Evolutionary conservation across 2,113 vertebrate species (phyloP).

Genomic region (Stigmatopora argus): DNA sequence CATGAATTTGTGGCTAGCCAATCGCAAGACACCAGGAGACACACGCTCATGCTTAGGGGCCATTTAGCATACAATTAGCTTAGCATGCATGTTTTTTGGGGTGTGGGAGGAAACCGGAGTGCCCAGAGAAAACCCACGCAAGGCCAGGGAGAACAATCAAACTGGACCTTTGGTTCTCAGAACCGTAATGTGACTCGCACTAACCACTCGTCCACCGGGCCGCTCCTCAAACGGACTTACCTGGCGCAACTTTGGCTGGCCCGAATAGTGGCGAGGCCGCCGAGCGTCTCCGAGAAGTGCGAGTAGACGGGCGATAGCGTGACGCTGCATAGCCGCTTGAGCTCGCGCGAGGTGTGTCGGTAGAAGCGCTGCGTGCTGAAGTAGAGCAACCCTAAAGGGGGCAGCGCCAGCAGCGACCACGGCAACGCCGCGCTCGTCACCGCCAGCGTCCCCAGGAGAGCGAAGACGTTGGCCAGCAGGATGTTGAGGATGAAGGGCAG

Average conservation of each 20-base stretch:
- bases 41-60: no score
- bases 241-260: constrained; percentile 75
- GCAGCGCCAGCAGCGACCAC: constrained; percentile 79
- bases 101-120: no score
- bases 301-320: constrained; percentile 91
- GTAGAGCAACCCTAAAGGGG: constrained; percentile 78
- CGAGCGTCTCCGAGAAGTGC: constrained; percentile 91
- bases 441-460: constrained; percentile 81
- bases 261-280: constrained; percentile 81
- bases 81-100: no score
- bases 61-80: no score
- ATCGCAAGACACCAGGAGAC: no score
- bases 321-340: constrained; percentile 86
- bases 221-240: constrained; percentile 57
- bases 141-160: no score
- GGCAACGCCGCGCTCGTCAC: constrained; percentile 85
- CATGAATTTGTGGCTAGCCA: no score
- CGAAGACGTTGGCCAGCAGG: constrained; percentile 77
- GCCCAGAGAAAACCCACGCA: no score
- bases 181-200: no score
- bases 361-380: constrained; percentile 80
- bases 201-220: no score
- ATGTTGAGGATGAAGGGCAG: constrained; percentile 93
- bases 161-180: no score
- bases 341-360: constrained; percentile 83